These are phyloP conservation scores for Notothenia coriiceps DNA, from an alignment of 2,113 vertebrate genomes.

Conservation along the genomic window DNA sequence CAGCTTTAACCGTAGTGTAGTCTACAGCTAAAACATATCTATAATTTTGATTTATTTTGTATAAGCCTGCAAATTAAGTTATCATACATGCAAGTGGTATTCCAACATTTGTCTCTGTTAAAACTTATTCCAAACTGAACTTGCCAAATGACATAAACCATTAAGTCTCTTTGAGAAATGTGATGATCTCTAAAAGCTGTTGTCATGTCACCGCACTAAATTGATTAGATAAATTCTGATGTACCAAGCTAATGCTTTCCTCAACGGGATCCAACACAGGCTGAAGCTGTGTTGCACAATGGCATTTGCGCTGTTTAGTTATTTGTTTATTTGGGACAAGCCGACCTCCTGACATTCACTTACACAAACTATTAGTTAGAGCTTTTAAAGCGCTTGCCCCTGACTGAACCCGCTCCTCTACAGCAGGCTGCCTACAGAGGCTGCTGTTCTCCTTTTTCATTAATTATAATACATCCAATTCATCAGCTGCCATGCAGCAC, in stretches of 20 bases:
- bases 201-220: conserved; percentile 31
- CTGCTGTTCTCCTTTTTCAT: conserved; percentile 44
- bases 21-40: neutral
- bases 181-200: conserved; percentile 26
- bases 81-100: neutral
- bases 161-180: conserved; percentile 1
- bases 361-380: conserved; percentile 61
- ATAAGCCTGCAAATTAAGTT: conserved; percentile 9
- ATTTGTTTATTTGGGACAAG: conserved; percentile 60
- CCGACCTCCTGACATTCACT: conserved; percentile 60
- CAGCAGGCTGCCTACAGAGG: conserved; percentile 35
- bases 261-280: conserved; percentile 3
- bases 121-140: neutral
- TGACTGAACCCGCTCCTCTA: conserved; percentile 31
- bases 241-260: conserved; percentile 28
- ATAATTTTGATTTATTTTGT: neutral
- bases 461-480: conserved; percentile 50
- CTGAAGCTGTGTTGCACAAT: conserved; percentile 36
- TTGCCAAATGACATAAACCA: neutral
- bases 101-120: neutral
- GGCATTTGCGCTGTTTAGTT: conserved; percentile 42
- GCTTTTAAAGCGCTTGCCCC: conserved; percentile 48
- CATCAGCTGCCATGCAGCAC: conserved; percentile 30
- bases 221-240: conserved; percentile 24
- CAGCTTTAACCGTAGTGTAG: neutral